These are phyloP conservation scores for Taxidea taxus DNA, from an alignment of 2,113 vertebrate genomes.

Conservation along the genomic window DNA sequence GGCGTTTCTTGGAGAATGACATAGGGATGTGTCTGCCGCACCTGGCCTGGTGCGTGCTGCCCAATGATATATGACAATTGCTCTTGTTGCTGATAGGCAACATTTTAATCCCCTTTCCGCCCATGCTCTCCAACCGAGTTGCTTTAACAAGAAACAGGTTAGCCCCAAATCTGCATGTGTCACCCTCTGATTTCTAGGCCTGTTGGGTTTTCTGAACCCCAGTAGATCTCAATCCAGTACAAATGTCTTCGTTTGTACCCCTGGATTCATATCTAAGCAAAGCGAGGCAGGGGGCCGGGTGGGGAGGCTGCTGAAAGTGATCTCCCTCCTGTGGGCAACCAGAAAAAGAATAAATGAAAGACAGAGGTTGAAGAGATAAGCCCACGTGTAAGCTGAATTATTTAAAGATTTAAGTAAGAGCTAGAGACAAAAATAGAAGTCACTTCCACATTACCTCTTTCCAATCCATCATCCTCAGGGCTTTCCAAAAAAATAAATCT, in stretches of 20 bases:
- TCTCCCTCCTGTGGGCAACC: background rate
- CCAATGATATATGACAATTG: background rate
- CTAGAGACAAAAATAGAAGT: constrained; percentile 1
- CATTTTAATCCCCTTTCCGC: background rate
- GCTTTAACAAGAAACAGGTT: background rate
- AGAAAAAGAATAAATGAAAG: background rate
- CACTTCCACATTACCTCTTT: background rate
- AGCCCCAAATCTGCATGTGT: background rate
- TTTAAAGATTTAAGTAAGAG: constrained; percentile 21
- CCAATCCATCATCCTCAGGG: background rate
- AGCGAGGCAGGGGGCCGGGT: background rate
- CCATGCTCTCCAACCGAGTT: background rate
- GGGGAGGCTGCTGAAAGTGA: background rate
- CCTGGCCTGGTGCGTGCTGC: background rate
- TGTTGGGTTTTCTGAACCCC: background rate
- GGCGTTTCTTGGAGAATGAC: background rate
- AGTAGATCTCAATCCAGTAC: background rate
- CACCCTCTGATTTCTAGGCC: background rate
- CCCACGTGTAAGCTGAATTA: background rate
- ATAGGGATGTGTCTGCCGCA: background rate
- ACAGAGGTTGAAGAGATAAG: background rate
- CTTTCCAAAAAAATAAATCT: constrained; percentile 33
- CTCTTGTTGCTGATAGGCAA: background rate
- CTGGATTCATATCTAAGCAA: background rate
- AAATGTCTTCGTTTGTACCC: background rate